A percentile compares a stretch with the other conserved stretches of the same genome.
Evolutionary conservation across 2,888 invertebrate species (phyloP).

Genomic region (Drosophila leonis): DNA sequence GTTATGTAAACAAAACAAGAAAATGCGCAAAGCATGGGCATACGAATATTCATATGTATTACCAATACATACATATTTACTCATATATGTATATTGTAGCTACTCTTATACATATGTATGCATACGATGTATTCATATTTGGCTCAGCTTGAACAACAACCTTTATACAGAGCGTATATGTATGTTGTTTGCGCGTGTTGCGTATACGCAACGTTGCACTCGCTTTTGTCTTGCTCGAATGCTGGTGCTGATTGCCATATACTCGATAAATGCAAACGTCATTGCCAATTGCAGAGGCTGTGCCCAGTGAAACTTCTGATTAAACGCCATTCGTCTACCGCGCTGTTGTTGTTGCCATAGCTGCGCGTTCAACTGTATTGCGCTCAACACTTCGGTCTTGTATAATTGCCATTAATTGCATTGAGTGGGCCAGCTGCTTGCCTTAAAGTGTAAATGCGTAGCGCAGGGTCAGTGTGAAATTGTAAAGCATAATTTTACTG

Average conservation of each 20-base stretch:
- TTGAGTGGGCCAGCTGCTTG: background rate
- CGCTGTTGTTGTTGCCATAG: constrained; percentile 26
- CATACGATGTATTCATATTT: constrained; percentile 17
- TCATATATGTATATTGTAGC: background rate
- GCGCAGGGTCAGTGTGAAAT: background rate
- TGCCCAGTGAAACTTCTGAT: constrained; percentile 17
- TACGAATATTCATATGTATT: background rate
- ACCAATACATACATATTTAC: background rate
- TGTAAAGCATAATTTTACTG: background rate
- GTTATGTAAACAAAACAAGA: constrained; percentile 37
- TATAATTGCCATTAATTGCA: constrained; percentile 37
- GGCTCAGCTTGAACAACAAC: constrained; percentile 13
- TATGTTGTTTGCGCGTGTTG: constrained; percentile 12
- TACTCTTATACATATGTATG: too few species aligned
- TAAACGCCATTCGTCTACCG: constrained; percentile 19
- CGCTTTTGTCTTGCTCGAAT: constrained; percentile 8
- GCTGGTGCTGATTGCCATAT: constrained; percentile 34
- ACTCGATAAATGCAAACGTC: constrained; percentile 18
- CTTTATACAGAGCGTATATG: background rate
- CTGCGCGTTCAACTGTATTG: constrained; percentile 17
- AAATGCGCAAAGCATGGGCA: constrained; percentile 21
- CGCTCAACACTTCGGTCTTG: background rate
- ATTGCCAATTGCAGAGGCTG: background rate
- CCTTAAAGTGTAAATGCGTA: constrained; percentile 7
- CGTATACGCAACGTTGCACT: constrained; percentile 52